phyloP scores from a whole-genome alignment of 64 coral and sea anemone species.

The Porites lutea region DNA sequence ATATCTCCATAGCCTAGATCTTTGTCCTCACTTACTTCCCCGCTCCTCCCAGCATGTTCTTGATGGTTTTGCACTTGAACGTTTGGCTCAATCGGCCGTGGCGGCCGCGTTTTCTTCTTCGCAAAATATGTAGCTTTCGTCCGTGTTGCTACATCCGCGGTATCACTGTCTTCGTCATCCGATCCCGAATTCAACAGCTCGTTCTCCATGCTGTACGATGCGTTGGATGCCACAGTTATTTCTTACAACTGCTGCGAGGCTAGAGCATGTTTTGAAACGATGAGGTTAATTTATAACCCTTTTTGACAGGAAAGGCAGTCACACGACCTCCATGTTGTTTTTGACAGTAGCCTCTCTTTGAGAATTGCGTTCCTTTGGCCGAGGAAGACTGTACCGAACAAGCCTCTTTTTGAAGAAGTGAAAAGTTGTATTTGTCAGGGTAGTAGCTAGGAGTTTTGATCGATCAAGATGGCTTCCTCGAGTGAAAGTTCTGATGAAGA shows the following conservation, averaged over 20 bases:
- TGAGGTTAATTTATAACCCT: neutral
- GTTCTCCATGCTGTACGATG: neutral
- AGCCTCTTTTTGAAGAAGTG: neutral
- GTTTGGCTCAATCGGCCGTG: constrained; percentile 17
- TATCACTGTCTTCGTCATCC: constrained; percentile 1
- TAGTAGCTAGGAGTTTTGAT: neutral
- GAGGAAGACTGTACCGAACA: neutral
- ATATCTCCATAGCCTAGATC: constrained; percentile 67
- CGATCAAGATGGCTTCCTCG: constrained; percentile 53
- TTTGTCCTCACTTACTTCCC: constrained; percentile 59
- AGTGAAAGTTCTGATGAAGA: constrained; percentile 49
- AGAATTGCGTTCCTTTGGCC: neutral
- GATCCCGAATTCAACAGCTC: constrained; percentile 27
- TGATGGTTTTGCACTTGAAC: constrained; percentile 20
- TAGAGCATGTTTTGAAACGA: constrained; percentile 3
- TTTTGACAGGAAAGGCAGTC: neutral
- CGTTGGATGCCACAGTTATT: constrained; percentile 1
- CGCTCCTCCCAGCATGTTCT: constrained; percentile 1
- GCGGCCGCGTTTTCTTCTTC: neutral
- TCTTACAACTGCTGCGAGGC: too few relatives aligned
- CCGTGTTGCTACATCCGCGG: constrained; percentile 32
- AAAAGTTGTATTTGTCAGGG: neutral
- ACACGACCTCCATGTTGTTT: neutral
- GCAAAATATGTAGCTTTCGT: neutral
- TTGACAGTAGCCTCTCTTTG: constrained; percentile 18